Evolutionary conservation across 2,113 vertebrate species (phyloP), one percentile per base, ranked within the genome.

Genomic region (Aegithalos caudatus): DNA sequence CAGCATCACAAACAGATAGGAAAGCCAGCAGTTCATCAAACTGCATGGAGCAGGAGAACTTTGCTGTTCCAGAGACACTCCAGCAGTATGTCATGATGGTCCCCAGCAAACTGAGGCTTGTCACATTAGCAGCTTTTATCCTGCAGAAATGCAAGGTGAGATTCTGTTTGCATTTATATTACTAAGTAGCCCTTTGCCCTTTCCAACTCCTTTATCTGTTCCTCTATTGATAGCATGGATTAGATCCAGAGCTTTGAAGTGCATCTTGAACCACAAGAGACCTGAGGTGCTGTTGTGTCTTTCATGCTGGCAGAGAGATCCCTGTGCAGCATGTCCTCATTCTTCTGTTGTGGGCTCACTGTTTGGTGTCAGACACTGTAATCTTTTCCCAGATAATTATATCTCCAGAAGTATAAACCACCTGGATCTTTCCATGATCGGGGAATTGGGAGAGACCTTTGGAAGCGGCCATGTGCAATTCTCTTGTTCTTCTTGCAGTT

Each of bases 61-160:
- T 99, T 45, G 98, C 98, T 1, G 91, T 99, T 14, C 99, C 99
- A 0, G 98, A 98, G 78, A 98, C 95, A 17, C 98, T 99, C 13
- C 92, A 98, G 51, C 99, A 99, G 96, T 98, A 98, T 7, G 96
- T 99, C 53, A 60, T 98, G 12, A n/a, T 99, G 81, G 99, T 99
- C 70, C 99, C 99, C 90, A 99, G 99, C 97, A 99, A 99, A 91
- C 56, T 99, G 91, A 97, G 98, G 25, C 98, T 99, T 27, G 99
- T 99, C 51, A 99, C 98, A 0, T 98, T 99, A 79, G 98, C 99
- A 2, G 98, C 99, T 35, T 99, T 99, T 96, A 97, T 99, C 57
- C 97, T 99, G 81, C 98, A 98, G 89, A 99, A 98, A 72, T 99
- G 98, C 97, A 98, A 99, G 98, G 99, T 99, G 69, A 91, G 96